Evolutionary conservation across 2,113 vertebrate species (phyloP).

Genomic region (Porphyrio hochstetteri): DNA sequence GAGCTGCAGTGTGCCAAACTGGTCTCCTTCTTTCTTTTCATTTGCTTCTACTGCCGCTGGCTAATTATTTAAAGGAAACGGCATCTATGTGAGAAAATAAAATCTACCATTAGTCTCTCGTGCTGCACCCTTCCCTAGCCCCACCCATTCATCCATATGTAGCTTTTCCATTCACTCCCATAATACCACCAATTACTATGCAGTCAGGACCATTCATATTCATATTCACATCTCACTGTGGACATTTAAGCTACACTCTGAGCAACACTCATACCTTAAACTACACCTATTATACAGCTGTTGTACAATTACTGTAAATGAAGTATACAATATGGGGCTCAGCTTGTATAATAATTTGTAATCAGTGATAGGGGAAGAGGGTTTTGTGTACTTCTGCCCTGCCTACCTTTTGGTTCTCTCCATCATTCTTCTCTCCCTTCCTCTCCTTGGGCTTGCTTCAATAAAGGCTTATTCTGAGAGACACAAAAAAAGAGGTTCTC

Average conservation of each 20-base stretch:
- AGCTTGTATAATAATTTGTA: conserved; percentile 60
- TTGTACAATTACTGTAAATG: conserved; percentile 78
- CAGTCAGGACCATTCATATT: conserved; percentile 79
- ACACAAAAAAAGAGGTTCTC: conserved; percentile 15
- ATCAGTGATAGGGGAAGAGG: conserved; percentile 48
- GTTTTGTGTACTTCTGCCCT: conserved; percentile 41
- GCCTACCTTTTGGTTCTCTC: background rate
- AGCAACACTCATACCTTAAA: conserved; percentile 78
- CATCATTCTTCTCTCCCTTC: background rate
- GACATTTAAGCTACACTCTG: conserved; percentile 78
- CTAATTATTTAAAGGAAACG: conserved; percentile 71
- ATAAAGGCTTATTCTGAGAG: conserved; percentile 35
- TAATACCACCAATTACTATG: conserved; percentile 82
- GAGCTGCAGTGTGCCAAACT: conserved; percentile 27
- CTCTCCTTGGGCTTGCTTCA: conserved; percentile 29
- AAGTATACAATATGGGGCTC: conserved; percentile 71
- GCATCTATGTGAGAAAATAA: conserved; percentile 65
- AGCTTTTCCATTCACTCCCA: conserved; percentile 76
- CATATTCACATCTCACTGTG: conserved; percentile 80
- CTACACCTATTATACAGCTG: conserved; percentile 82
- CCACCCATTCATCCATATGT: conserved; percentile 80
- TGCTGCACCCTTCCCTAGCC: conserved; percentile 65
- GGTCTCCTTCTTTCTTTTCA: conserved; percentile 14
- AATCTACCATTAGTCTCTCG: conserved; percentile 68
- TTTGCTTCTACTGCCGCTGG: conserved; percentile 22